Conservation (phyloP, 2,888 invertebrate genomes). For the Noctua pronuba region DNA sequence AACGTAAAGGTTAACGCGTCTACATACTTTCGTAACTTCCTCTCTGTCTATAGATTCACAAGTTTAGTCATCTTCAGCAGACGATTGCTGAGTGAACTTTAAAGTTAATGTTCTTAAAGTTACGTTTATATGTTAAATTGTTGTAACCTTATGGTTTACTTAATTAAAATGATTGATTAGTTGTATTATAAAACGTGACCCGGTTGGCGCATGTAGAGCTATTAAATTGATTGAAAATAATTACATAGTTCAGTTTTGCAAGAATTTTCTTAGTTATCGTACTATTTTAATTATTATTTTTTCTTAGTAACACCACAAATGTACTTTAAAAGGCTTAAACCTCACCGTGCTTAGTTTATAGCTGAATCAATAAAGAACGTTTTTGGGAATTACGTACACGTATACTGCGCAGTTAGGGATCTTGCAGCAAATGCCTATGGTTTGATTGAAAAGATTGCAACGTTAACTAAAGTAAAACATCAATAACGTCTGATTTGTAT, state of each 20-base stretch:
- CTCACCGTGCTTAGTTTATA: constrained; percentile 8
- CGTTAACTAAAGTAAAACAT: constrained; percentile 27
- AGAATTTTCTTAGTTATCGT: background rate
- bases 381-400: background rate
- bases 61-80: constrained; percentile 14
- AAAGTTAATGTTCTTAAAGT: constrained; percentile 22
- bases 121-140: constrained; percentile 5
- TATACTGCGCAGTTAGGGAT: background rate
- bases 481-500: constrained; percentile 51
- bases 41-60: constrained; percentile 13
- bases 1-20: constrained; percentile 38
- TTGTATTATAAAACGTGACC: background rate
- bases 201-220: background rate
- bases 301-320: background rate
- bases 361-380: background rate
- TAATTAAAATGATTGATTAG: background rate
- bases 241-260: background rate
- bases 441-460: constrained; percentile 4
- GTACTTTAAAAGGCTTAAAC: background rate
- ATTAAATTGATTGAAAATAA: constrained; percentile 5
- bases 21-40: constrained; percentile 49
- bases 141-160: background rate
- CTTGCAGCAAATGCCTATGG: background rate
- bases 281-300: background rate
- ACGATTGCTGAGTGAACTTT: constrained; percentile 14